Evolutionary conservation across 2,797 vertebrate genomes (phyloP).

Genomic region (Tympanoctomys barrerae): DNA sequence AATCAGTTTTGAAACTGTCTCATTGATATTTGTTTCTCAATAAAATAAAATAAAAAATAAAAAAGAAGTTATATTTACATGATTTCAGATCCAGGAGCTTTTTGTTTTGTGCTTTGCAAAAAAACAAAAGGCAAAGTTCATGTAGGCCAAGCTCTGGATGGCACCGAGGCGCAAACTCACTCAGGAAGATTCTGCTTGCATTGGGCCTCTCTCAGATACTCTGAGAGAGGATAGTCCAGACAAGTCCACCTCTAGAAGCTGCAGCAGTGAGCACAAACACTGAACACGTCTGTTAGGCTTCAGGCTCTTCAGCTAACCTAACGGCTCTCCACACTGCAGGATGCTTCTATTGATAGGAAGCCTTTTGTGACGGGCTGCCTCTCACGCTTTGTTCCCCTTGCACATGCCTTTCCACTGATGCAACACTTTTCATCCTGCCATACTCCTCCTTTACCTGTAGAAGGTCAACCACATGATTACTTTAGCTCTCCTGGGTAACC

Average conservation of each 20-base stretch:
- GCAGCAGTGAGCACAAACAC: neutral
- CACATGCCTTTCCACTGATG: neutral
- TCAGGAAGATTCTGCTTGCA: neutral
- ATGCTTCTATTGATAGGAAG: neutral
- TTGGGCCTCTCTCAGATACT: neutral
- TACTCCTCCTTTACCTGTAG: neutral
- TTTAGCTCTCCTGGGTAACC: neutral
- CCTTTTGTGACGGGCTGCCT: neutral
- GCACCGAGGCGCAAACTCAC: neutral
- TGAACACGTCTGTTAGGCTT: neutral
- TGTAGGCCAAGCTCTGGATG: neutral
- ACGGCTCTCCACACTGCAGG: neutral
- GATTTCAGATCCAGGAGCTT: neutral
- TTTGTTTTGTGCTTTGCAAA: neutral
- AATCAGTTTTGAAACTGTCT: too few relatives aligned
- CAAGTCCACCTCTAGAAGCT: accelerated
- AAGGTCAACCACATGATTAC: neutral
- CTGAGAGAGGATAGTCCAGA: neutral
- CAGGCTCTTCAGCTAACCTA: neutral
- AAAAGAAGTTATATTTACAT: neutral
- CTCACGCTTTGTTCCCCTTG: neutral
- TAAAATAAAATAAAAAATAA: too few relatives aligned
- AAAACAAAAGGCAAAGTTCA: too few relatives aligned
- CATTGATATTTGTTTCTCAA: too few relatives aligned
- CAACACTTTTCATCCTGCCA: neutral